Conservation (phyloP, 2,113 vertebrate genomes). For the Seriola rivoliana region DNA sequence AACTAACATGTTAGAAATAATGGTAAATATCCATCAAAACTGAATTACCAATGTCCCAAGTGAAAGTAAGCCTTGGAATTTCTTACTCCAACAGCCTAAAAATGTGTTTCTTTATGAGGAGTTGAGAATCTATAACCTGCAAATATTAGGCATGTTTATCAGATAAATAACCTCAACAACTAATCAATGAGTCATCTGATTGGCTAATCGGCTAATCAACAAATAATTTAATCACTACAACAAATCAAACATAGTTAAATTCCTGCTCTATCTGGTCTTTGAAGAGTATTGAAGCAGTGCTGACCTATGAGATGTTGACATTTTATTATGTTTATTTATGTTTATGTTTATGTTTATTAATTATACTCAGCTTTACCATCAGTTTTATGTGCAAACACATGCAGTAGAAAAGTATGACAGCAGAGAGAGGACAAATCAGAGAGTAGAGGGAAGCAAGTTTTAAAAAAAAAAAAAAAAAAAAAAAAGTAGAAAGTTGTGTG, state of each 20-base stretch:
- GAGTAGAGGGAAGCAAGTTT: background rate
- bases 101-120: background rate
- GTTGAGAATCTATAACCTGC: background rate
- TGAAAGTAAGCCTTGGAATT: no score
- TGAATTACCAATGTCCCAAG: background rate
- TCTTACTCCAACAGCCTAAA: background rate
- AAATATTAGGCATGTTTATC: background rate
- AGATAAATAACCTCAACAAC: background rate
- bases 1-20: background rate
- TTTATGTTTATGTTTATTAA: slow-evolving; percentile 29
- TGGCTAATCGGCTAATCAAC: background rate
- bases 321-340: no score
- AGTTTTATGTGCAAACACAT: background rate
- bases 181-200: background rate
- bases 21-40: background rate
- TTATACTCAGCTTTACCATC: background rate
- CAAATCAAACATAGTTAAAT: no score
- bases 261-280: no score
- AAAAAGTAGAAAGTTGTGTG: background rate
- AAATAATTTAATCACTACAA: background rate
- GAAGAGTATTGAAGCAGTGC: slow-evolving; percentile 8
- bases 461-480: no score
- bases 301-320: slow-evolving; percentile 4
- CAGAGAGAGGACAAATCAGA: background rate
- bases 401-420: no score